Conservation (phyloP, 2,113 vertebrate genomes). For the Pipa parva region DNA sequence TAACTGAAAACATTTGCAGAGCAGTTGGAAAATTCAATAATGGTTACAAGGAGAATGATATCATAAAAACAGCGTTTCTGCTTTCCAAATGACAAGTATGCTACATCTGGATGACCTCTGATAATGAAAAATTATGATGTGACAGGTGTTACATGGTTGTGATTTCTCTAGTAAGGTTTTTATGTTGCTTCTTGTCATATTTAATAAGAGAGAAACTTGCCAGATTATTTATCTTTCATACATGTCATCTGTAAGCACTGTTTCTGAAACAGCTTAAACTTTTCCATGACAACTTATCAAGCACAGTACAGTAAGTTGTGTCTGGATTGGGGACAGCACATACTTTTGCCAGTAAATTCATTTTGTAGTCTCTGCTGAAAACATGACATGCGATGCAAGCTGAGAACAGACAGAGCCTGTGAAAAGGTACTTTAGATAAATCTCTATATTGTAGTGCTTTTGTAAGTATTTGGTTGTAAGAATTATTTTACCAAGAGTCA, state of each 20-base stretch:
- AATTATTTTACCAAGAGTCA: too few species aligned
- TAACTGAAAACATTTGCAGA: conserved; percentile 50
- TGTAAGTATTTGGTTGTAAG: too few species aligned
- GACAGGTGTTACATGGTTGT: conserved; percentile 53
- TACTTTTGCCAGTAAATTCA: too few species aligned
- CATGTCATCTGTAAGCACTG: conserved; percentile 51
- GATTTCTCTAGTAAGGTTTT: conserved; percentile 61
- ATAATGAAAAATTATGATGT: conserved; percentile 53
- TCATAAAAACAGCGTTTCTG: conserved; percentile 52
- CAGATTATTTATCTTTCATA: conserved; percentile 55
- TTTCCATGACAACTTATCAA: conserved; percentile 41
- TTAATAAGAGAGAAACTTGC: conserved; percentile 57
- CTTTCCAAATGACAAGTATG: conserved; percentile 59
- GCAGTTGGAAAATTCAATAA: conserved; percentile 56
- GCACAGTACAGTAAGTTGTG: background rate
- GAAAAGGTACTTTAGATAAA: too few species aligned
- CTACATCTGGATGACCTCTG: conserved; percentile 53
- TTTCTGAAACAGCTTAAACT: conserved; percentile 47
- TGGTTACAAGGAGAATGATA: conserved; percentile 55
- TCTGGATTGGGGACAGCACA: too few species aligned
- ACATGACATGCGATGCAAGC: too few species aligned
- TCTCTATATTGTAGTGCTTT: too few species aligned
- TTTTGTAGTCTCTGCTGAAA: too few species aligned
- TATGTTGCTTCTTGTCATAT: conserved; percentile 58
- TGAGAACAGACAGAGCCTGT: too few species aligned